Evolutionary conservation across 1,140 invertebrate species (phyloP).

Genomic region (Arctopsyche grandis): DNA sequence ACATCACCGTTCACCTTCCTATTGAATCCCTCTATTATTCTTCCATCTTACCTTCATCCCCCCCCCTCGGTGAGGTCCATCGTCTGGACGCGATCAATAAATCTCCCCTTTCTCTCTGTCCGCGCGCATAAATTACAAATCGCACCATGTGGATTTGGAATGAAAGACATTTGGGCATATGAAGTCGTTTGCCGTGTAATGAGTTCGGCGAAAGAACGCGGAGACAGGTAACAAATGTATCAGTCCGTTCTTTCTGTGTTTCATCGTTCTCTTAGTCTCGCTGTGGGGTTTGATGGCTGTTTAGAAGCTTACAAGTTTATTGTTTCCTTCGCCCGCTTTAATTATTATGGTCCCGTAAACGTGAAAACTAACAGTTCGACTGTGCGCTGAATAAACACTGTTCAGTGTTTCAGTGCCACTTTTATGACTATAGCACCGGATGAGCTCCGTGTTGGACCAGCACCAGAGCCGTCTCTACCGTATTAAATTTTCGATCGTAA

Average conservation of each 20-base stretch:
- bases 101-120: too few relatives aligned
- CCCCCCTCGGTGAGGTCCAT: too few relatives aligned
- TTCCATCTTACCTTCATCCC: background rate
- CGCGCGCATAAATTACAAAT: too few relatives aligned
- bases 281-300: too few relatives aligned
- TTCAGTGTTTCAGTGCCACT: slow-evolving; percentile 15
- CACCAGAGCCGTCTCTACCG: background rate
- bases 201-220: background rate
- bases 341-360: background rate
- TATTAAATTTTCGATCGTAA: background rate
- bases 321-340: background rate
- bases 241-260: too few relatives aligned
- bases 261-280: too few relatives aligned
- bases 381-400: background rate
- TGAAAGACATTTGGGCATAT: background rate
- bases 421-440: slow-evolving; percentile 1
- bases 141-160: background rate
- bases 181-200: background rate
- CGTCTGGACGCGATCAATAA: too few relatives aligned
- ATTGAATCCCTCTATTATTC: slow-evolving; percentile 10
- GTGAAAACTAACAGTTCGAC: slow-evolving; percentile 1
- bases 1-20: slow-evolving; percentile 9
- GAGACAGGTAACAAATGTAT: background rate
- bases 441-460: background rate
- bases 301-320: background rate